Conservation (phyloP, 1,140 invertebrate species). For the Andricus grossulariae region DNA sequence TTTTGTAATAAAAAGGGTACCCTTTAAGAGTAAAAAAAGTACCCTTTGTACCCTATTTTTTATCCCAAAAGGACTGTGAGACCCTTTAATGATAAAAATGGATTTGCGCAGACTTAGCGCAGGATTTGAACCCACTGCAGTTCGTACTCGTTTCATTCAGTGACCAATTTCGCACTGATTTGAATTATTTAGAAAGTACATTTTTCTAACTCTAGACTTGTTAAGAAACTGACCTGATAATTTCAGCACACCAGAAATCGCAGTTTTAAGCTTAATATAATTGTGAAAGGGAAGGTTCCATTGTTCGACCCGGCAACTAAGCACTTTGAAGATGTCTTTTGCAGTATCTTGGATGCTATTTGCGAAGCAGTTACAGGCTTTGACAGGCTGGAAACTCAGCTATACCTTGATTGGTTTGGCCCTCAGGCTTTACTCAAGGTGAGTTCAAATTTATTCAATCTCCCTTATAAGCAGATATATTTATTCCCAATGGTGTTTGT, state of each 20-base stretch:
- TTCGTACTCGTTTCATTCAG: too few species aligned
- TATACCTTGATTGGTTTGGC: constrained; percentile 80
- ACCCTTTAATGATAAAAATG: too few species aligned
- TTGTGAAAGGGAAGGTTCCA: constrained; percentile 82
- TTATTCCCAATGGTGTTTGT: constrained; percentile 15
- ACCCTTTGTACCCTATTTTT: too few species aligned
- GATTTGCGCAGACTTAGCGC: too few species aligned
- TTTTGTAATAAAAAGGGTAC: too few species aligned
- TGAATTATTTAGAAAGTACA: too few species aligned
- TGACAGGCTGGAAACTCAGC: constrained; percentile 84
- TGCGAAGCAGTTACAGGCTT: constrained; percentile 82
- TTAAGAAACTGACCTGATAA: too few species aligned
- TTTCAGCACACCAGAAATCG: neutral
- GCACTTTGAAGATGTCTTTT: constrained; percentile 83
- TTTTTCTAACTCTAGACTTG: too few species aligned
- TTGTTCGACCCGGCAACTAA: constrained; percentile 87
- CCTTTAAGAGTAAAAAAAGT: too few species aligned
- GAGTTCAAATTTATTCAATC: constrained; percentile 37
- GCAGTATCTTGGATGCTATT: constrained; percentile 84
- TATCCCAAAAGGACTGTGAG: too few species aligned
- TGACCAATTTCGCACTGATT: too few species aligned
- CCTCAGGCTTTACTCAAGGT: constrained; percentile 74
- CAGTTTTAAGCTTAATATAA: constrained; percentile 83
- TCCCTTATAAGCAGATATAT: neutral
- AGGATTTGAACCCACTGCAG: too few species aligned